phyloP scores from a whole-genome alignment of 1,140 invertebrate genomes.

The Ips nitidus region DNA sequence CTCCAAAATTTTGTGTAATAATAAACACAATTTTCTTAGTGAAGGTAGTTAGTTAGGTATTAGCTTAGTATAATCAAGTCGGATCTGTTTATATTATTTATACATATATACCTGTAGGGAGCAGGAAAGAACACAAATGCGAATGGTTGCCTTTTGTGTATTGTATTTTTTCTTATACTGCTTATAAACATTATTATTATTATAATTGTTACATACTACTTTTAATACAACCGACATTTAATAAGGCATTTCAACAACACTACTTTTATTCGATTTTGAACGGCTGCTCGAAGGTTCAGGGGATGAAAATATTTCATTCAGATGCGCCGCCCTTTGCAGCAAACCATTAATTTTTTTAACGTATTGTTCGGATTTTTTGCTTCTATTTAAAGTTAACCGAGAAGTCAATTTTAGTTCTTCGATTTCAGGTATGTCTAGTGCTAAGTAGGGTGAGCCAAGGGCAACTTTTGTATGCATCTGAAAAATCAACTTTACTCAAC shows the following conservation, averaged over 20 bases:
- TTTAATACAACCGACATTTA: neutral
- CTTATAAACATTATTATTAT: too few species aligned
- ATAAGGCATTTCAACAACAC: slow-evolving; percentile 44
- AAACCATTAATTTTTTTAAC: slow-evolving; percentile 42
- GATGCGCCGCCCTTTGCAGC: slow-evolving; percentile 36
- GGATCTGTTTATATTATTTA: too few species aligned
- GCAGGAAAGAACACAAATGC: too few species aligned
- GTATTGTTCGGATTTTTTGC: slow-evolving; percentile 40
- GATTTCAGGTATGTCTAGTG: slow-evolving; percentile 50
- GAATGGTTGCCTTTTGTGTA: too few species aligned
- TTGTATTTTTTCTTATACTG: too few species aligned
- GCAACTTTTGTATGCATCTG: slow-evolving; percentile 52
- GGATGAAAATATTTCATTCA: slow-evolving; percentile 20
- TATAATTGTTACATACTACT: too few species aligned
- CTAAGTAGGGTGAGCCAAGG: slow-evolving; percentile 55
- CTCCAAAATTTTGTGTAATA: too few species aligned
- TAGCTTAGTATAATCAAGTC: too few species aligned
- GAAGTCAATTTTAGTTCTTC: slow-evolving; percentile 43
- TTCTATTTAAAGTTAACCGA: slow-evolving; percentile 40
- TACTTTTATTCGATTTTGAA: slow-evolving; percentile 46
- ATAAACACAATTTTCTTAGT: too few species aligned
- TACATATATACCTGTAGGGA: too few species aligned
- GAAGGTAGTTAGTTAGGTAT: too few species aligned
- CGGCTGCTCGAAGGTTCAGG: slow-evolving; percentile 17
- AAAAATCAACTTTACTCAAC: slow-evolving; percentile 13